These are phyloP conservation scores for Apamea crenata DNA, from an alignment of 2,888 invertebrate species.

Conservation along the genomic window DNA sequence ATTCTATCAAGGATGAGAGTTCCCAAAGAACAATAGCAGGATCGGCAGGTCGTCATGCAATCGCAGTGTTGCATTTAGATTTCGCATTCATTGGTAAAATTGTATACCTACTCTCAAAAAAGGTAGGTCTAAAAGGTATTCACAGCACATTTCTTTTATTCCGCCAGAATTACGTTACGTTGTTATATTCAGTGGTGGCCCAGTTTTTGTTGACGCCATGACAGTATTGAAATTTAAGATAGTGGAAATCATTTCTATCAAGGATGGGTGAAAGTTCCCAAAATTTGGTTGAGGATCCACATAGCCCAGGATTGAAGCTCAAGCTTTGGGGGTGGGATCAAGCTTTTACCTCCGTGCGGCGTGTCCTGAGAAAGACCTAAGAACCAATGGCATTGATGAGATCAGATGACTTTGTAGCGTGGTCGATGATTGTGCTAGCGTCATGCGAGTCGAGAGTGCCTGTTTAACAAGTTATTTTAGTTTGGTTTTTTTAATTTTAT, in stretches of 20 bases:
- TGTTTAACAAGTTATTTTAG: constrained; percentile 65
- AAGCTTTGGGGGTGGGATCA: constrained; percentile 84
- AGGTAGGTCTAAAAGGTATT: neutral
- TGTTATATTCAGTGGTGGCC: neutral
- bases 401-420: constrained; percentile 83
- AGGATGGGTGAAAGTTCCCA: constrained; percentile 79
- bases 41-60: constrained; percentile 44
- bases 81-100: constrained; percentile 20
- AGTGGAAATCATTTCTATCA: constrained; percentile 20
- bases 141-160: neutral
- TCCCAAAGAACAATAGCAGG: constrained; percentile 30
- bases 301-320: constrained; percentile 85
- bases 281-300: constrained; percentile 87
- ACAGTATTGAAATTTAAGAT: constrained; percentile 5
- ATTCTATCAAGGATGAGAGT: constrained; percentile 44
- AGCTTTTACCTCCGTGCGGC: constrained; percentile 88
- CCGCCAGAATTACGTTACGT: neutral
- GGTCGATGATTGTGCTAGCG: constrained; percentile 81
- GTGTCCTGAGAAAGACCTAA: constrained; percentile 90
- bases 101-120: constrained; percentile 15
- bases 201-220: neutral
- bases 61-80: constrained; percentile 8
- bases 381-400: constrained; percentile 89
- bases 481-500: constrained; percentile 42
- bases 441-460: constrained; percentile 85